These are phyloP conservation scores for Corydoras sp. DNA, from an alignment of 2,113 vertebrate species.

Conservation along the genomic window DNA sequence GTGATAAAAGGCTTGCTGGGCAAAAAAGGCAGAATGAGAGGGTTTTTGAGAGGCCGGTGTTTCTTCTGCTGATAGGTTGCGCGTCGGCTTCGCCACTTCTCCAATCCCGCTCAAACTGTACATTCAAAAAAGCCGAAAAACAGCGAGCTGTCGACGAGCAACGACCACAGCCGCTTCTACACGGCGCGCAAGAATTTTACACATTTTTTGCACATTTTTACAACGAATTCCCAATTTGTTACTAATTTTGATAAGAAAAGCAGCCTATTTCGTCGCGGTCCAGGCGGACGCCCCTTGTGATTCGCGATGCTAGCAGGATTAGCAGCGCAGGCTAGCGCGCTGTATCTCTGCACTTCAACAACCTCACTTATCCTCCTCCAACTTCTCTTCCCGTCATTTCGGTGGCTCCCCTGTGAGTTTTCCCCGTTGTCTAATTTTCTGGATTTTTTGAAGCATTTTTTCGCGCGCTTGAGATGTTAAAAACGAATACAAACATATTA, in stretches of 20 bases:
- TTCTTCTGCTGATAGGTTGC: constrained; percentile 44
- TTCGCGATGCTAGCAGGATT: constrained; percentile 39
- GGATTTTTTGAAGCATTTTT: background rate
- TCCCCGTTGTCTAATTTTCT: no score
- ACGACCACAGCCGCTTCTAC: constrained; percentile 2
- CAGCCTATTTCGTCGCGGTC: constrained; percentile 34
- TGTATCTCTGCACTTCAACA: constrained; percentile 32
- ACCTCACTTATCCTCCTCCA: constrained; percentile 24
- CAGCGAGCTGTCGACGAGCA: constrained; percentile 23
- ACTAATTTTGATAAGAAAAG: constrained; percentile 30
- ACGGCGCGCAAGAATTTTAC: no score
- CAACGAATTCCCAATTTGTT: constrained; percentile 10
- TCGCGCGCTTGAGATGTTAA: background rate
- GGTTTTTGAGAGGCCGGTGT: constrained; percentile 26
- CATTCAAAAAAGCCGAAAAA: constrained; percentile 54
- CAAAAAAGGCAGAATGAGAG: background rate
- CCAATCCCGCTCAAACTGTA: constrained; percentile 73
- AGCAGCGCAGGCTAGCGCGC: constrained; percentile 37
- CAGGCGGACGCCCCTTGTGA: constrained; percentile 40
- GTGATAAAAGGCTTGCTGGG: background rate
- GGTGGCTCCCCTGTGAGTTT: background rate
- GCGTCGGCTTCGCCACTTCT: constrained; percentile 50
- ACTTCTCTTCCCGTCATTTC: constrained; percentile 13
- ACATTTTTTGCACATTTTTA: constrained; percentile 25
- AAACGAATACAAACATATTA: background rate